A percentile compares a stretch with the other conserved stretches of the same genome.
These are phyloP conservation scores for Diarsia dahlii DNA, from an alignment of 2,888 invertebrate genomes.

Conservation along the genomic window DNA sequence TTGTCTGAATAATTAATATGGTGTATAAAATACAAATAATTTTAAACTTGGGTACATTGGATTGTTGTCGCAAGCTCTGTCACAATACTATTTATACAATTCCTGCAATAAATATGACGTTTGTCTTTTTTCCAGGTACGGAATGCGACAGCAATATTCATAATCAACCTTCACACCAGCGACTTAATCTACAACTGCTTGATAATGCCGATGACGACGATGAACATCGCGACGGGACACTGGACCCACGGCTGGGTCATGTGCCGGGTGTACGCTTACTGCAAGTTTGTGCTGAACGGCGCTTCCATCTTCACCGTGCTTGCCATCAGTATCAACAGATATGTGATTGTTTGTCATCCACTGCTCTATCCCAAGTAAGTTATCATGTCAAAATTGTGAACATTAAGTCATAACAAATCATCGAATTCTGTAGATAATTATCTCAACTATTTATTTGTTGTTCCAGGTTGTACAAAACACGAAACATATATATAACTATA, in stretches of 20 bases:
- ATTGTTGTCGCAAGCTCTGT: not conserved
- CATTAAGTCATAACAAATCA: not conserved
- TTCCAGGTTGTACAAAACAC: conserved; percentile 92
- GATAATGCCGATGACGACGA: conserved; percentile 94
- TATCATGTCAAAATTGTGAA: not conserved
- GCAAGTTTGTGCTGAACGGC: conserved; percentile 94
- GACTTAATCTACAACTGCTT: conserved; percentile 95
- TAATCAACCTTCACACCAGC: conserved; percentile 94
- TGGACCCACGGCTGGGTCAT: conserved; percentile 93
- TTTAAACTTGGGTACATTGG: not conserved
- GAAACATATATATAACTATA: conserved; percentile 93
- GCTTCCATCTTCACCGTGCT: conserved; percentile 95
- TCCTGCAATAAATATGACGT: not conserved
- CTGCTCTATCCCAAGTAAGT: conserved; percentile 93
- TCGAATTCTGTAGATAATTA: not conserved
- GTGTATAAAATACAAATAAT: not conserved
- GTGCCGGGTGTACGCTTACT: conserved; percentile 93
- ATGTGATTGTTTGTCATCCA: conserved; percentile 95
- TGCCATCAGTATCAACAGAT: conserved; percentile 95
- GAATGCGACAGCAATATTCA: conserved; percentile 96
- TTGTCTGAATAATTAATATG: not conserved
- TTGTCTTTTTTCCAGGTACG: conserved; percentile 90
- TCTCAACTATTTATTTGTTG: not conserved
- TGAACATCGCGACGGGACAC: conserved; percentile 92
- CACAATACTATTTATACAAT: conserved; percentile 21